phyloP scores from a whole-genome alignment of 2,797 vertebrate species.

The Cynodonichthys magdalenae region DNA sequence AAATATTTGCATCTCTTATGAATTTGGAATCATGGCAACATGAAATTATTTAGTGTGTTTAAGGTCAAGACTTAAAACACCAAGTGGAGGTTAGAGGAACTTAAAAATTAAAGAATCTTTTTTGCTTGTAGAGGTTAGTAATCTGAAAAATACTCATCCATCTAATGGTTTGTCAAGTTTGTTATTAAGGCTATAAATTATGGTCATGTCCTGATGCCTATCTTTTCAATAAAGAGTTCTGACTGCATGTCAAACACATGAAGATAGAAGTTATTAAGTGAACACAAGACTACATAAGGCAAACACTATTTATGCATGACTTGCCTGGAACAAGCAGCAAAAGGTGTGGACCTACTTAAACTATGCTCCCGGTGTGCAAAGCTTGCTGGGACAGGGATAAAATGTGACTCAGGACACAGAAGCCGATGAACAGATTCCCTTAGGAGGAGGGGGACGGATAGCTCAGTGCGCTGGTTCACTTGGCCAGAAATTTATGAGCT shows the following conservation, averaged over 20 bases:
- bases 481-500: conserved; percentile 62
- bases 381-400: conserved; percentile 50
- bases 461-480: conserved; percentile 64
- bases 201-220: conserved; percentile 23
- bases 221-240: conserved; percentile 1
- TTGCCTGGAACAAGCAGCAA: neutral
- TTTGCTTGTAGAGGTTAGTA: conserved; percentile 18
- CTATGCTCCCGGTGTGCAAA: conserved; percentile 41
- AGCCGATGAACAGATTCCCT: conserved; percentile 60
- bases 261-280: conserved; percentile 2
- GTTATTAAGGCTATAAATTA: conserved; percentile 26
- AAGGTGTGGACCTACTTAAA: conserved; percentile 32
- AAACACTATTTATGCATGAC: conserved; percentile 23
- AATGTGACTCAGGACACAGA: conserved; percentile 69
- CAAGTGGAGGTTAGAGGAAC: neutral
- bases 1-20: neutral
- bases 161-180: conserved; percentile 26
- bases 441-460: conserved; percentile 27
- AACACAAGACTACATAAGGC: neutral
- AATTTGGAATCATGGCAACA: neutral
- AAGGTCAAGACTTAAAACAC: neutral
- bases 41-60: too few relatives aligned
- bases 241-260: neutral
- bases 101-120: too few relatives aligned
- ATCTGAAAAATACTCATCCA: conserved; percentile 39